These are phyloP conservation scores for Coelopa pilipes DNA, from an alignment of 2,888 invertebrate genomes.

Conservation along the genomic window DNA sequence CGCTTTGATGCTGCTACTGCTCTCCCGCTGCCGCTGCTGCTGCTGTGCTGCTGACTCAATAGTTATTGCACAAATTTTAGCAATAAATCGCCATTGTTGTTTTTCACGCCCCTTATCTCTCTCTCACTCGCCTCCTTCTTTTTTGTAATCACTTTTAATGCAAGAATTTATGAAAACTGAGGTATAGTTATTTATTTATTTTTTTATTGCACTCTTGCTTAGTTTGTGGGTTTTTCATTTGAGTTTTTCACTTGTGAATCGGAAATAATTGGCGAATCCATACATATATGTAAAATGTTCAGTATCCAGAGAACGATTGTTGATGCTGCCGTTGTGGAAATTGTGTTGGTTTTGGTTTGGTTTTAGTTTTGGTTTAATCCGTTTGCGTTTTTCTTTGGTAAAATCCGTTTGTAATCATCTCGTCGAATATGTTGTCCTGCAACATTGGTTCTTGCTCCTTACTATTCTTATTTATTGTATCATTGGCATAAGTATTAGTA, in stretches of 20 bases:
- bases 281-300: no score
- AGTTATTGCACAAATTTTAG: conserved; percentile 18
- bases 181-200: not conserved
- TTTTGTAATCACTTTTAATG: conserved; percentile 15
- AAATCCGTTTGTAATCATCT: not conserved
- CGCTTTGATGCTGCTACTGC: not conserved
- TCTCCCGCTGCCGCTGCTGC: conserved; percentile 1
- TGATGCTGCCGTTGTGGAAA: not conserved
- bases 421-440: conserved; percentile 41
- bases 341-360: conserved; percentile 18
- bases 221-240: not conserved
- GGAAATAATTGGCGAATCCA: no score
- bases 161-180: conserved; percentile 7
- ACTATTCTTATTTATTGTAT: no score
- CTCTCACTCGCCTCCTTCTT: not conserved
- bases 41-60: conserved; percentile 6
- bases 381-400: conserved; percentile 28
- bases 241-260: not conserved
- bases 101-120: no score
- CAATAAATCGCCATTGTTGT: conserved; percentile 23
- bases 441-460: conserved; percentile 29
- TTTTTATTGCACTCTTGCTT: not conserved
- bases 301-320: no score
- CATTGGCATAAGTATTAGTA: no score
- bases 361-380: conserved; percentile 5